A percentile compares a stretch with the other conserved stretches of the same genome.
Conservation (phyloP, 2,113 vertebrate species). For the Callionymus lyra region DNA sequence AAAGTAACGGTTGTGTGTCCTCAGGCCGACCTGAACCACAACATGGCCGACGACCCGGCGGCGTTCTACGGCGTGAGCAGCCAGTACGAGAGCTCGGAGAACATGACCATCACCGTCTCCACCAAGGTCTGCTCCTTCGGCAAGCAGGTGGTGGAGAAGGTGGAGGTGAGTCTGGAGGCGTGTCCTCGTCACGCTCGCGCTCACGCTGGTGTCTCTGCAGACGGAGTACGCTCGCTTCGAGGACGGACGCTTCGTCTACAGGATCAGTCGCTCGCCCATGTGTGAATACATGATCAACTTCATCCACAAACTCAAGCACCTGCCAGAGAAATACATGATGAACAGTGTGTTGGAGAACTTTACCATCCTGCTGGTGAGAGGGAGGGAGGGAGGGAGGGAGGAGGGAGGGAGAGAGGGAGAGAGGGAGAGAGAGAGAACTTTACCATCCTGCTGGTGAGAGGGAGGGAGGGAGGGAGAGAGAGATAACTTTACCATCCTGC, state of each 20-base stretch:
- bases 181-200: too few relatives aligned
- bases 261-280: constrained; percentile 96
- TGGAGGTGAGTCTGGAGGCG: constrained; percentile 76
- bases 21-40: constrained; percentile 95
- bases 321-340: constrained; percentile 99
- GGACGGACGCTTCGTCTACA: constrained; percentile 92
- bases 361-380: constrained; percentile 90
- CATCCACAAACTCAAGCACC: constrained; percentile 98
- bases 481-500: background rate
- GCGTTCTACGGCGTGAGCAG: constrained; percentile 94
- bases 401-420: too few relatives aligned
- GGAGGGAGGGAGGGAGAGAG: too few relatives aligned
- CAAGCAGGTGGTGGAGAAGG: constrained; percentile 99
- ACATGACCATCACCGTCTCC: constrained; percentile 99
- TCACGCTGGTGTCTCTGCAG: constrained; percentile 49
- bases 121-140: constrained; percentile 99
- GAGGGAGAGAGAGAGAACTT: background rate
- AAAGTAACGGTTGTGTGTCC: too few relatives aligned
- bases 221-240: constrained; percentile 96
- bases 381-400: too few relatives aligned
- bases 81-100: constrained; percentile 97
- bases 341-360: constrained; percentile 99
- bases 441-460: background rate
- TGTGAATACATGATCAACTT: constrained; percentile 99
- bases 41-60: constrained; percentile 86